Conservation (phyloP, 2,888 invertebrate genomes). For the Luffia ferchaultella region DNA sequence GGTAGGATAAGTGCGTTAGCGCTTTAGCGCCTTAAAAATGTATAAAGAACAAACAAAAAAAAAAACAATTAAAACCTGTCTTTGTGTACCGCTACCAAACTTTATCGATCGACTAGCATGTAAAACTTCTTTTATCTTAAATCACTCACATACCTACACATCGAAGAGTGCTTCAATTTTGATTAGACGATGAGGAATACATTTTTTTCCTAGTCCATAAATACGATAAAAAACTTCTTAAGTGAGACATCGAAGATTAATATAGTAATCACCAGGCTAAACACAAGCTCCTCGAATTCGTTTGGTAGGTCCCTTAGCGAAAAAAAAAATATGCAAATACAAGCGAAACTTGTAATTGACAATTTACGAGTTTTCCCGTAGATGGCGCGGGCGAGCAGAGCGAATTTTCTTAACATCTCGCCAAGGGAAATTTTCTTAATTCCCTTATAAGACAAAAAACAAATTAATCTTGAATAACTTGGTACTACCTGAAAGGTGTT, state of each 20-base stretch:
- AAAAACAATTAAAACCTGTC: too few relatives aligned
- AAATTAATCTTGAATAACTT: too few relatives aligned
- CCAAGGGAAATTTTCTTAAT: neutral
- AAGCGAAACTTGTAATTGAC: slow-evolving; percentile 29
- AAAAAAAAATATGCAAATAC: slow-evolving; percentile 18
- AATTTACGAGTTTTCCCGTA: slow-evolving; percentile 25
- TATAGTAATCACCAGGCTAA: slow-evolving; percentile 6
- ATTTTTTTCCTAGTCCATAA: neutral
- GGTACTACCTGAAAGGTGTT: too few relatives aligned
- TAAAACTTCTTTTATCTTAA: too few relatives aligned
- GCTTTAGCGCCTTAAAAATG: too few relatives aligned
- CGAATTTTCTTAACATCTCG: neutral
- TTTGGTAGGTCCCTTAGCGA: slow-evolving; percentile 6
- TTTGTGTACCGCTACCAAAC: too few relatives aligned
- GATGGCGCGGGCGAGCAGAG: neutral
- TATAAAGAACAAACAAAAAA: too few relatives aligned
- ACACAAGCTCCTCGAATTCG: slow-evolving; percentile 14
- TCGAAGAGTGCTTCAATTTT: too few relatives aligned
- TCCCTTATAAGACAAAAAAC: neutral
- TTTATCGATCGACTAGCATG: too few relatives aligned
- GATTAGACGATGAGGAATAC: neutral
- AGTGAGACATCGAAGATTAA: slow-evolving; percentile 4
- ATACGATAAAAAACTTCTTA: slow-evolving; percentile 4
- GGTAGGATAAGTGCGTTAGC: too few relatives aligned
- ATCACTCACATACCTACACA: too few relatives aligned